These are phyloP conservation scores for Tachina grossa DNA, from an alignment of 2,888 invertebrate genomes.

Conservation along the genomic window DNA sequence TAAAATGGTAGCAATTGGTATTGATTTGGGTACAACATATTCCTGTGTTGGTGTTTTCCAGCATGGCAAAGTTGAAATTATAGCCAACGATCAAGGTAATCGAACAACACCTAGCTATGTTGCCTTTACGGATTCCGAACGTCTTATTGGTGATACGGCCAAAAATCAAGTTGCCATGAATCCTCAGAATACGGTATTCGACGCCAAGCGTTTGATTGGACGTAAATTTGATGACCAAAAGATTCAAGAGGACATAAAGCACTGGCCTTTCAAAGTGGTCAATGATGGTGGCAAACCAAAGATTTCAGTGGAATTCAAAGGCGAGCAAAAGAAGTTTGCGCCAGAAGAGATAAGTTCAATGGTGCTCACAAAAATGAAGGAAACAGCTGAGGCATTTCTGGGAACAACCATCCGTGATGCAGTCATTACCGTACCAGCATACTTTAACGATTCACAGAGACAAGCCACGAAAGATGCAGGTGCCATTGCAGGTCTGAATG, in stretches of 20 bases:
- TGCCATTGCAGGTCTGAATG: constrained; percentile 93
- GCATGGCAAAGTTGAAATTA: constrained; percentile 92
- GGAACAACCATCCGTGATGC: constrained; percentile 92
- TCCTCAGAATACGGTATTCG: constrained; percentile 94
- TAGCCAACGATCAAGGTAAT: constrained; percentile 91
- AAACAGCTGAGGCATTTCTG: constrained; percentile 93
- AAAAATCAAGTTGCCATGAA: constrained; percentile 95
- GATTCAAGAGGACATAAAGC: constrained; percentile 96
- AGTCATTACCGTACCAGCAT: constrained; percentile 95
- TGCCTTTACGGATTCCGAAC: constrained; percentile 92
- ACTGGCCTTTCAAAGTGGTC: constrained; percentile 96
- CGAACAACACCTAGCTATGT: constrained; percentile 83
- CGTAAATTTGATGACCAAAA: constrained; percentile 93
- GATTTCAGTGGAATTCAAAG: constrained; percentile 93
- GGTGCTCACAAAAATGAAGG: constrained; percentile 96
- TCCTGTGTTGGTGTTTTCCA: constrained; percentile 93
- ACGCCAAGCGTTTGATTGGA: constrained; percentile 97
- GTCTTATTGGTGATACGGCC: constrained; percentile 88
- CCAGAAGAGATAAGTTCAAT: constrained; percentile 95
- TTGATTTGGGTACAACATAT: constrained; percentile 83
- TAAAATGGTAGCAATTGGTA: constrained; percentile 86
- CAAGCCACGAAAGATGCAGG: constrained; percentile 98
- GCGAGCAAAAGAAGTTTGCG: constrained; percentile 93
- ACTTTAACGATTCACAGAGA: constrained; percentile 94
- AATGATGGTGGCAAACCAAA: constrained; percentile 91